Conservation (phyloP, 2,888 invertebrate genomes). For the Papilio demoleus region DNA sequence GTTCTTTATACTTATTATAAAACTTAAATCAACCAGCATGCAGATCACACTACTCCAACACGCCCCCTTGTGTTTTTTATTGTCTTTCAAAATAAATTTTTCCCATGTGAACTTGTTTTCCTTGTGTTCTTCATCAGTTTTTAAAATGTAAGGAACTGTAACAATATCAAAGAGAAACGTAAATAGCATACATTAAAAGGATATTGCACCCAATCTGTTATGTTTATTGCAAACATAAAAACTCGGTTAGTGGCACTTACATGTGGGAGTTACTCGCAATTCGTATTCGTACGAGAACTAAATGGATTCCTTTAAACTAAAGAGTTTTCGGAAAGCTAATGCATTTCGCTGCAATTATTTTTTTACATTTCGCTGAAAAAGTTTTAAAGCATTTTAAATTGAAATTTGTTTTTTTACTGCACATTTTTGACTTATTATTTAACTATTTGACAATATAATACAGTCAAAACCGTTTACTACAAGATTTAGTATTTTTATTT, state of each 20-base stretch:
- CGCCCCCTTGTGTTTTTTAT: too few relatives aligned
- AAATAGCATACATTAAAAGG: conserved; percentile 24
- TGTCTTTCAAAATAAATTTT: too few relatives aligned
- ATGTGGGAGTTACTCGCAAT: conserved; percentile 6
- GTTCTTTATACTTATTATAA: too few relatives aligned
- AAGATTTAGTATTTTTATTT: too few relatives aligned
- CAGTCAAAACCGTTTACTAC: too few relatives aligned
- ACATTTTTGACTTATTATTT: too few relatives aligned
- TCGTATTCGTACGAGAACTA: conserved; percentile 8
- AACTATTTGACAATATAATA: too few relatives aligned
- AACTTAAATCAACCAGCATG: too few relatives aligned
- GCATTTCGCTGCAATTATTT: not conserved
- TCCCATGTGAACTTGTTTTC: too few relatives aligned
- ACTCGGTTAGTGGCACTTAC: conserved; percentile 21
- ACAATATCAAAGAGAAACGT: conserved; percentile 21
- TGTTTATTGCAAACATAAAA: conserved; percentile 22
- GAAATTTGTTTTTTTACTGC: too few relatives aligned
- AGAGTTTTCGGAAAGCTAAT: conserved; percentile 14
- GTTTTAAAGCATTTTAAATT: not conserved
- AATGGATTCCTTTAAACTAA: conserved; percentile 22
- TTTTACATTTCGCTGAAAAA: not conserved
- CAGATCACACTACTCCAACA: too few relatives aligned
- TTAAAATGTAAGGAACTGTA: not conserved
- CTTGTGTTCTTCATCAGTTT: not conserved
- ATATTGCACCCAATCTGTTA: conserved; percentile 25